Evolutionary conservation across 2,113 vertebrate genomes (phyloP), one percentile per base, ranked within the genome.

Genomic region (Oenanthe oenanthe): DNA sequence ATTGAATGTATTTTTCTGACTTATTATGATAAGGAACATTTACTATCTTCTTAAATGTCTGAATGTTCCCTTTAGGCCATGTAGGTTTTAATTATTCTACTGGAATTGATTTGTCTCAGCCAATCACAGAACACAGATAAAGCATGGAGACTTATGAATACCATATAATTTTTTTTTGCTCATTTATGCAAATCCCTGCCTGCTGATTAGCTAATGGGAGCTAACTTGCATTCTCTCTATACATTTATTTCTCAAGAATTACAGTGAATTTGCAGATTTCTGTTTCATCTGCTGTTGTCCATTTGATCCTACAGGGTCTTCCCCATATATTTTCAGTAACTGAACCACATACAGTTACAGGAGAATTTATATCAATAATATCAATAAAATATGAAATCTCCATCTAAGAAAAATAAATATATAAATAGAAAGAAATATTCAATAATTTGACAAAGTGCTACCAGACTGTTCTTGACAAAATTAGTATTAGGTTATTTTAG

Each of bases 1-100:
- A 96, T 94, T 96, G 74, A 96, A 87, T 92, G 22, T 36, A 85
- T 95, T 96, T 95, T 96, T 92, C 28, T 92, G 40, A 67, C 62
- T 92, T 72, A 83, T 7, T 31, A 88, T 58, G 53, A 81, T 95
- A 90, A 95, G 75, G 40, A 96, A 82, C 61, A 72, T 89, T 91
- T 93, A 61, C 65, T 96, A 76, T 90, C 83, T 94, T 85, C 74
- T 94, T 87, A 95, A 88, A 89, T 89, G 72, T 91, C 85, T 95
- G 48, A 83, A 81, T 62, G 62, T 66, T 95, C 80, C 68, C 88
- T 95, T 87, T 95, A 95, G 85, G 62, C 61, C 57, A 88, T 63
- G 60, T 57, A 92, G 60, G 31, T 95, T 95, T 96, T 95, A 94
- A 96, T 96, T 97, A 95, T 96, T 93, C 53, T 47, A 66, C 34